These are phyloP conservation scores for Brachypalpus laphriformis DNA, from an alignment of 2,888 invertebrate species.

Conservation along the genomic window DNA sequence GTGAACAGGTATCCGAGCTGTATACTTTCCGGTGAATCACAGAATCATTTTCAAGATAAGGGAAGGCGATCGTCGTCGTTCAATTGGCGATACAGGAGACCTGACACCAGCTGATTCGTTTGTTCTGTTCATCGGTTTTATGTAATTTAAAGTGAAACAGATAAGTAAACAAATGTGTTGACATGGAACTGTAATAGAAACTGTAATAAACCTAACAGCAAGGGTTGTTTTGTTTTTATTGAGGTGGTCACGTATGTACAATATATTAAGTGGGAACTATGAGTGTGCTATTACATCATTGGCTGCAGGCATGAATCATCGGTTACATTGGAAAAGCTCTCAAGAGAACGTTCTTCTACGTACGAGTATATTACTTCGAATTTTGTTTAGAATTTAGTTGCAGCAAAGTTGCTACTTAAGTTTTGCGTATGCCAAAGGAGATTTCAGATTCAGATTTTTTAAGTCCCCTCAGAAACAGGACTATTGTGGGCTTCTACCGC, in stretches of 20 bases:
- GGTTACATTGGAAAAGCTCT: neutral
- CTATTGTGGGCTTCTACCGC: too few species aligned
- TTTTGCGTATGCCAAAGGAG: too few species aligned
- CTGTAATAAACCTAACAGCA: neutral
- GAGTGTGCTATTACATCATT: neutral
- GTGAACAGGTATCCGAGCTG: conserved; percentile 1
- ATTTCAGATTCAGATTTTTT: too few species aligned
- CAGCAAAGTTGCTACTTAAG: too few species aligned
- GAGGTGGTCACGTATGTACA: neutral
- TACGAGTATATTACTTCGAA: too few species aligned
- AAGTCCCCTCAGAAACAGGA: too few species aligned
- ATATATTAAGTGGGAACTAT: neutral
- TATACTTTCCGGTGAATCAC: conserved; percentile 9
- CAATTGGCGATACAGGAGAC: neutral
- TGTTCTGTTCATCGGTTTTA: neutral
- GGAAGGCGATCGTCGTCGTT: neutral
- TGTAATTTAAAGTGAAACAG: neutral
- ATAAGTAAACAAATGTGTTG: neutral
- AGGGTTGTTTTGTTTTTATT: neutral
- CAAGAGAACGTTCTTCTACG: neutral
- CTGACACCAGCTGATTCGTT: neutral
- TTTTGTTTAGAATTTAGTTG: too few species aligned
- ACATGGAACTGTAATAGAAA: neutral
- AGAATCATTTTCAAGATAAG: conserved; percentile 35
- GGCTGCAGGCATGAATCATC: neutral